A percentile compares a stretch with the other conserved stretches of the same genome.
Evolutionary conservation across 2,113 vertebrate species (phyloP).

Genomic region (Cyanistes caeruleus): DNA sequence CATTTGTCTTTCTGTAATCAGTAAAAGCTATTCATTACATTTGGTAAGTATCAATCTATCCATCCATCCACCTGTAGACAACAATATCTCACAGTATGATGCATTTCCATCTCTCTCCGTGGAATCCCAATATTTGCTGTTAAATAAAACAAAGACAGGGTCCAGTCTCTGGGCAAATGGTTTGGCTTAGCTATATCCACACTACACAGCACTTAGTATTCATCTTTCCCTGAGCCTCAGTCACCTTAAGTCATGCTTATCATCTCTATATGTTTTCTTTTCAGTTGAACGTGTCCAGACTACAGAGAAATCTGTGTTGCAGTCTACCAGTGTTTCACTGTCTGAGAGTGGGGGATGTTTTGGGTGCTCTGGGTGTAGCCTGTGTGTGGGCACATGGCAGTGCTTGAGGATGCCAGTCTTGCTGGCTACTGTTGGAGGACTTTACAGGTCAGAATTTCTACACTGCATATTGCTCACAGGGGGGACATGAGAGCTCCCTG

Average conservation of each 20-base stretch:
- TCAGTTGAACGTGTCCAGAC: neutral
- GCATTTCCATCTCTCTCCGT: neutral
- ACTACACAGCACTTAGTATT: neutral
- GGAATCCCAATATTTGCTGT: neutral
- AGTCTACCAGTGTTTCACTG: neutral
- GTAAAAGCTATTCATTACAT: neutral
- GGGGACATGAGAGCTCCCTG: neutral
- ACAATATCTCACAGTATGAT: neutral
- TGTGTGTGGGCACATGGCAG: neutral
- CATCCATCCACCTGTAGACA: neutral
- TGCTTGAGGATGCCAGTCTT: neutral
- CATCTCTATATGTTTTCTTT: neutral
- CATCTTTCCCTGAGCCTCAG: neutral
- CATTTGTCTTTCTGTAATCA: neutral
- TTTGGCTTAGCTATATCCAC: neutral
- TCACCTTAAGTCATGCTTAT: neutral
- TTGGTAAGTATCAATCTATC: neutral
- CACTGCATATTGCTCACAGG: neutral
- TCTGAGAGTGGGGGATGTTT: neutral
- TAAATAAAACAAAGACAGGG: neutral
- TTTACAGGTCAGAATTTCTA: neutral
- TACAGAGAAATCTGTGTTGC: neutral
- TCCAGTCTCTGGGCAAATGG: neutral
- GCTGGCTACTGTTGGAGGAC: neutral
- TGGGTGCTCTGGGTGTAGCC: neutral